Percentiles rank a stretch among this genome's conserved stretches.
Conservation (phyloP, 2,888 invertebrate species). For the Charanyca ferruginea region DNA sequence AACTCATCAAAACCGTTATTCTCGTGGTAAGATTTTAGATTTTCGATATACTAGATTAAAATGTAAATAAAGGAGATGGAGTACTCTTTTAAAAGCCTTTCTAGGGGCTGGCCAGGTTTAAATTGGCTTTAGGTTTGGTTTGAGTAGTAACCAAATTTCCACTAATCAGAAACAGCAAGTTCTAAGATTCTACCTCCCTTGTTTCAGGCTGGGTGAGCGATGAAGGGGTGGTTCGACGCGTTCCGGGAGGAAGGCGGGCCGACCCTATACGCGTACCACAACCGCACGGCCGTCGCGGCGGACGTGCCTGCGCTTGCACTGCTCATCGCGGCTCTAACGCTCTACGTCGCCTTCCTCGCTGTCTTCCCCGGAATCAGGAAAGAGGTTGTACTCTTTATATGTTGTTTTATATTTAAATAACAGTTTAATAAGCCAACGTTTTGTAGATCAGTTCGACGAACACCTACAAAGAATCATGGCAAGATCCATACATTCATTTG, state of each 20-base stretch:
- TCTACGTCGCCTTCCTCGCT: constrained; percentile 98
- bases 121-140: not conserved
- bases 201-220: constrained; percentile 91
- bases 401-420: too few species aligned
- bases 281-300: constrained; percentile 98
- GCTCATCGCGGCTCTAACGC: constrained; percentile 96
- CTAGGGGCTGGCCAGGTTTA: too few species aligned
- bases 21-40: not conserved
- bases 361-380: constrained; percentile 98
- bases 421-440: not conserved
- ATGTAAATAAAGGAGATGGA: too few species aligned
- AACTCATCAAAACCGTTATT: not conserved
- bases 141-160: not conserved
- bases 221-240: constrained; percentile 99
- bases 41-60: not conserved
- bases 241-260: constrained; percentile 99
- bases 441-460: not conserved
- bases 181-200: constrained; percentile 23
- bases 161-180: not conserved
- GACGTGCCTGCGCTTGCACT: constrained; percentile 97
- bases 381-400: constrained; percentile 92
- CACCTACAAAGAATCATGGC: too few species aligned
- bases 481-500: too few species aligned
- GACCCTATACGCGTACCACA: constrained; percentile 98
- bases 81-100: not conserved